phyloP scores from a whole-genome alignment of 92 coral and sea anemone species.

The Zoanthus solanderi region DNA sequence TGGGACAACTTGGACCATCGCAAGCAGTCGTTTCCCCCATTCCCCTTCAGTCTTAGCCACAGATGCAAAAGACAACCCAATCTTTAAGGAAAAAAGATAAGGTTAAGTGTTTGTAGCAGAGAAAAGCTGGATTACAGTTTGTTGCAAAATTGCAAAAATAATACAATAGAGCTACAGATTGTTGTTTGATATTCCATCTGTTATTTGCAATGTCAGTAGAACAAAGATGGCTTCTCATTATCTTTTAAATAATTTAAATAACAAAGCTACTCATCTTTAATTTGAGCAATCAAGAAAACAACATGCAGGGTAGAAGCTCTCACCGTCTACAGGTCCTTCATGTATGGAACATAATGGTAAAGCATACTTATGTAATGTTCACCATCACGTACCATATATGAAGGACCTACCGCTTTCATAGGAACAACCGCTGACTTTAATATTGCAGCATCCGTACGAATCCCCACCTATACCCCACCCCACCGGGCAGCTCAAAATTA shows the following conservation, averaged over 20 bases:
- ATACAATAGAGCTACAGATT: background rate
- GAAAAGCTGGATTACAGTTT: no score
- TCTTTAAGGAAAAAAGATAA: slow-evolving; percentile 22
- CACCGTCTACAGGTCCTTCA: no score
- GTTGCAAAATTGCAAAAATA: no score
- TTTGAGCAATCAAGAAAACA: background rate
- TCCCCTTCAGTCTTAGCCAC: slow-evolving; percentile 27
- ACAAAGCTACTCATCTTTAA: background rate
- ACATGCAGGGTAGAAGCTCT: background rate
- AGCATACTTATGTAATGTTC: no score
- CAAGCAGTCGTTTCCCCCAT: slow-evolving; percentile 15
- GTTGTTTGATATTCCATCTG: slow-evolving; percentile 3
- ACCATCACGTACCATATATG: no score
- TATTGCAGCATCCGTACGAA: background rate
- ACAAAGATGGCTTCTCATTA: slow-evolving; percentile 3
- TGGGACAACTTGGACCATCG: background rate
- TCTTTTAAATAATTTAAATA: background rate
- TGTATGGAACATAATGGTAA: no score
- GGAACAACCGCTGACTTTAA: slow-evolving; percentile 9
- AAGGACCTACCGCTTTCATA: background rate
- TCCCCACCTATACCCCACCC: no score
- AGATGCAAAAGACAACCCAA: slow-evolving; percentile 20
- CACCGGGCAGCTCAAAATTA: no score
- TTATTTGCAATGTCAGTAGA: slow-evolving; percentile 8
- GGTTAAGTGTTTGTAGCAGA: slow-evolving; percentile 2